phyloP scores from a whole-genome alignment of 2,888 invertebrate genomes.

The Chorisops tibialis region DNA sequence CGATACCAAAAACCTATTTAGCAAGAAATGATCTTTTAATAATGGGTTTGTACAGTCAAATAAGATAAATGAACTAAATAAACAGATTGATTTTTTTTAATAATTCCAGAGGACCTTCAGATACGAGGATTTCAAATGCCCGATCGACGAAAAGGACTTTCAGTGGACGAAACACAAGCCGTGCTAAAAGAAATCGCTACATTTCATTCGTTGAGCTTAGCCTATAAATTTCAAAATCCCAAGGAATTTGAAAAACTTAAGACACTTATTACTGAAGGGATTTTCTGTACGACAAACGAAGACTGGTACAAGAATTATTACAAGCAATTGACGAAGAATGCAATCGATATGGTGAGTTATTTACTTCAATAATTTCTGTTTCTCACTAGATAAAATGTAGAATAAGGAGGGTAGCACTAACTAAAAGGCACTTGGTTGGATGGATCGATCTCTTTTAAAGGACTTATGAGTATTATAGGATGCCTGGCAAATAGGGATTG shows the following conservation, averaged over 20 bases:
- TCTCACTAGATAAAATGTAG: too few relatives aligned
- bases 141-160: slow-evolving; percentile 61
- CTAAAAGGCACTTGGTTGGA: too few relatives aligned
- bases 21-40: slow-evolving; percentile 59
- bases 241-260: slow-evolving; percentile 56
- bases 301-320: slow-evolving; percentile 70
- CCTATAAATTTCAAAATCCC: slow-evolving; percentile 60
- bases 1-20: slow-evolving; percentile 61
- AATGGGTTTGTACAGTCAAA: slow-evolving; percentile 43
- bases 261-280: slow-evolving; percentile 54
- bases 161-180: slow-evolving; percentile 59
- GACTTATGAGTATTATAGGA: too few relatives aligned
- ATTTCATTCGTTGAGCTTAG: slow-evolving; percentile 64
- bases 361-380: too few relatives aligned
- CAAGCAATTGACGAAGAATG: slow-evolving; percentile 61
- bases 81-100: slow-evolving; percentile 34
- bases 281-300: slow-evolving; percentile 63
- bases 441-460: too few relatives aligned
- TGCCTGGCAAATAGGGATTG: too few relatives aligned
- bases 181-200: slow-evolving; percentile 61
- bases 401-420: too few relatives aligned
- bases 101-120: slow-evolving; percentile 57
- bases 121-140: slow-evolving; percentile 62
- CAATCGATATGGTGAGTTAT: slow-evolving; percentile 61
- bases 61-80: too few relatives aligned